Evolutionary conservation across 2,113 vertebrate species (phyloP), one percentile per base, ranked within the genome.

Genomic region (Zosterops lateralis): DNA sequence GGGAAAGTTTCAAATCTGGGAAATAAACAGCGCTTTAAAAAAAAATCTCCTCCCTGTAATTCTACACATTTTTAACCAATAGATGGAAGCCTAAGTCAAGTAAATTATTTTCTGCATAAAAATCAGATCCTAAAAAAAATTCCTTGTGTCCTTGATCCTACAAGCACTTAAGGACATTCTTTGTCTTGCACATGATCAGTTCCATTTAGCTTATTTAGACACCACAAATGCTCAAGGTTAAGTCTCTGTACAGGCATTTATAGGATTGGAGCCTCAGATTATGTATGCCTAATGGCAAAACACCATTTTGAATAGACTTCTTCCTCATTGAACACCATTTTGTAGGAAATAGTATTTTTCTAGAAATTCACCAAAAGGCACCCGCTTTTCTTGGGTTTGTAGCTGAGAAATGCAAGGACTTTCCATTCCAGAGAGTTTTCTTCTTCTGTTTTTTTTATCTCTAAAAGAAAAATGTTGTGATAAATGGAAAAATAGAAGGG

Each of bases 51-150:
- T 45, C 7, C 21, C 14, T 64, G 15, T 61, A 78, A 45, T 91
- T 72, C 57, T 78, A 42, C 12, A 29, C 14, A 25, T 57, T 87
- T 79, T 3, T 67, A 45, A 70, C 50, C 42, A 81, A 54, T 13
- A 78, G 53, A 91, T 0, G 0, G 14, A 94, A 72, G 5, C 8
- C 44, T 28, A 85, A 50, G 36, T 87, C 53, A 81, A 58, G 57
- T 53, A 79, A 78, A 68, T 93, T 91, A 51, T 36, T 90, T 62
- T 79, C 86, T 92, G 66, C 45, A 53, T 84, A 68, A 89, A 89
- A 92, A 91, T 58, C 65, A 54, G 19, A 24, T 89, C 20, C 58
- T 91, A 14, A 65, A 68, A 68, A 75, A 82, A 87, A 81, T 83
- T 44, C 17, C 68, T 75, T 31, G 24, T 94, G 67, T 82, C 89